Base-by-base conservation (phyloP, 2,113 vertebrate species). In the Dolichotis patagonum region DNA sequence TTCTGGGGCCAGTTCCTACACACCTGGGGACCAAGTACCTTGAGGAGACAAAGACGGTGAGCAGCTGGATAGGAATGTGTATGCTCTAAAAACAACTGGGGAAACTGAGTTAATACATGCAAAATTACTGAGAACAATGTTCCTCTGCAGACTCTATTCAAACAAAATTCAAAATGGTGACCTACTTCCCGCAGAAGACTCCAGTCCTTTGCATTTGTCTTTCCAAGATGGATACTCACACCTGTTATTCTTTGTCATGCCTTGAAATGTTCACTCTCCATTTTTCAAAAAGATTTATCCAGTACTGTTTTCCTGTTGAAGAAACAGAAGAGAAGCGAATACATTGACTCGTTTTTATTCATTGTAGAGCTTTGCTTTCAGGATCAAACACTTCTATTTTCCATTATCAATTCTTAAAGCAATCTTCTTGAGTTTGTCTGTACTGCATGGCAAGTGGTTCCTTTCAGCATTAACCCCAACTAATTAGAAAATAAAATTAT, bases 201-300 rank as follows among this genome's bases (percentile, higher is more conserved):
- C 91, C 81, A 87, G 1, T 80, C 71, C 90, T 97, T 94, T 69
- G 32, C 81, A 46, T 88, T 67, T 65, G 85, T 95, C 94, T 97
- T 96, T 78, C 75, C 71, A 78, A 97, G 78, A 95, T 65, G 82
- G 80, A 96, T 84, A 81, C n/a, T 94, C 95, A 92, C 95, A 97
- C 88, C 90, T 97, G 96, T 81, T 28, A 86, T 69, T 90, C 93
- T 75, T 56, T 90, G 62, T 90, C 96, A 84, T 94, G 54, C 88
- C 92, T 97, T 95, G 88, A 96, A 94, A 78, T 88, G 41, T 56
- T 95, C 92, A 86, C 71, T 88, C 88, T 88, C 83, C 94, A 88
- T 90, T 91, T 97, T 97, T 97, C 95, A 95, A 84, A 97, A 92
- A 97, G 92, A 96, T 98, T 88, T 93, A 96, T 94, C 96, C 54